Conservation (phyloP, 2,888 invertebrate genomes). For the Lycia hirtaria region DNA sequence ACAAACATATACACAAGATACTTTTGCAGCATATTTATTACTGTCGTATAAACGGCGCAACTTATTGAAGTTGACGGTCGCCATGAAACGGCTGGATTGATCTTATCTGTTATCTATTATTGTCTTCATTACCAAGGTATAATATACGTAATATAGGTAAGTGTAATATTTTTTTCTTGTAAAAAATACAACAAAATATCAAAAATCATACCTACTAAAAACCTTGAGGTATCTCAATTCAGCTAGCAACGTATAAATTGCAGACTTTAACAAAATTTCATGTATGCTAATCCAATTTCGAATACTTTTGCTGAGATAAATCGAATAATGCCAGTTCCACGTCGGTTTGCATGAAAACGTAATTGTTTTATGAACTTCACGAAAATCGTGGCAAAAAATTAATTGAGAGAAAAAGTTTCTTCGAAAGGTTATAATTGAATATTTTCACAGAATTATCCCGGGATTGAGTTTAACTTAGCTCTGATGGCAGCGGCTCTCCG, state of each 20-base stretch:
- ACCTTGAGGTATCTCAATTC: too few species aligned
- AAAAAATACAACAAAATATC: too few species aligned
- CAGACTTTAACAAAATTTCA: background rate
- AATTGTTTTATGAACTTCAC: constrained; percentile 46
- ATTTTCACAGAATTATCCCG: constrained; percentile 41
- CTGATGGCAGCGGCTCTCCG: constrained; percentile 10
- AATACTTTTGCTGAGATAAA: constrained; percentile 30
- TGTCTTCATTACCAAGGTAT: too few species aligned
- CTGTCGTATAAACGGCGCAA: too few species aligned
- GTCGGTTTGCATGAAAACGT: constrained; percentile 35
- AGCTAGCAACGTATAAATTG: background rate
- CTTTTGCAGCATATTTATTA: background rate
- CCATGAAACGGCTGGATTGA: too few species aligned
- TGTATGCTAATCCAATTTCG: background rate
- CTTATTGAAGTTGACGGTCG: too few species aligned
- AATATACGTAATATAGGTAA: too few species aligned
- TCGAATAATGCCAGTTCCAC: constrained; percentile 39
- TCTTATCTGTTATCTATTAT: too few species aligned
- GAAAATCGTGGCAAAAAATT: constrained; percentile 49
- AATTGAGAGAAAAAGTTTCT: constrained; percentile 49
- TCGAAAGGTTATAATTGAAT: constrained; percentile 45
- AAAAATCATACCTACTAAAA: too few species aligned
- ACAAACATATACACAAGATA: too few species aligned
- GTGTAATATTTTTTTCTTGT: too few species aligned
- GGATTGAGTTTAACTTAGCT: constrained; percentile 27